Evolutionary conservation across 2,888 invertebrate genomes (phyloP).

Genomic region (Leptura quadrifasciata): DNA sequence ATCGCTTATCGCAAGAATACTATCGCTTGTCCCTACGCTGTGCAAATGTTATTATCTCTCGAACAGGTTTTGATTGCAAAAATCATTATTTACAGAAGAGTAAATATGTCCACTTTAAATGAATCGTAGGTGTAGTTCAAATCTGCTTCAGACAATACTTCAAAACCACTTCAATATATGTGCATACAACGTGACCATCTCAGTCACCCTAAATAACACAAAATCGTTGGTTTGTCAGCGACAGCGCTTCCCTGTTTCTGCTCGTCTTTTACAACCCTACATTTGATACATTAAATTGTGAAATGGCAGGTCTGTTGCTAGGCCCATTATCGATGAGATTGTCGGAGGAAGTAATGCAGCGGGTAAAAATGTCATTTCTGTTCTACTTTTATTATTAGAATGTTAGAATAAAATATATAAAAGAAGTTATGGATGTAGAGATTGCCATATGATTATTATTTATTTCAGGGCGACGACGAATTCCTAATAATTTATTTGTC

Average conservation of each 20-base stretch:
- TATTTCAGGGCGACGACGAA: no score
- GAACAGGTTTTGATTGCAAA: no score
- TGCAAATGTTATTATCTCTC: no score
- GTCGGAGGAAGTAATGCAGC: slow-evolving; percentile 25
- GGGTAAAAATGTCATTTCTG: slow-evolving; percentile 8
- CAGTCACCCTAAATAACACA: slow-evolving; percentile 22
- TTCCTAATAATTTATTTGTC: no score
- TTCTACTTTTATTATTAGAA: slow-evolving; percentile 2
- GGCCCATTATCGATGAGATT: slow-evolving; percentile 43
- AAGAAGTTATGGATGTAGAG: no score
- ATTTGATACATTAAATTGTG: slow-evolving; percentile 32
- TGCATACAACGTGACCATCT: slow-evolving; percentile 18
- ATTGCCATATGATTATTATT: no score
- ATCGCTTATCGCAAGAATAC: no score
- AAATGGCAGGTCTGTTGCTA: slow-evolving; percentile 45
- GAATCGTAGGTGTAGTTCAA: not conserved
- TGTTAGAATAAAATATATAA: no score
- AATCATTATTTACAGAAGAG: not conserved
- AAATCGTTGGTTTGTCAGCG: slow-evolving; percentile 33
- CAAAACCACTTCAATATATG: slow-evolving; percentile 26
- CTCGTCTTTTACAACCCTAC: slow-evolving; percentile 28
- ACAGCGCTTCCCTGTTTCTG: slow-evolving; percentile 25
- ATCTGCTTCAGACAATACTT: slow-evolving; percentile 5
- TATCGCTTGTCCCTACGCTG: no score
- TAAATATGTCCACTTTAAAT: not conserved